These are phyloP conservation scores for Vombatus ursinus DNA, from an alignment of 2,113 vertebrate species.

Conservation along the genomic window DNA sequence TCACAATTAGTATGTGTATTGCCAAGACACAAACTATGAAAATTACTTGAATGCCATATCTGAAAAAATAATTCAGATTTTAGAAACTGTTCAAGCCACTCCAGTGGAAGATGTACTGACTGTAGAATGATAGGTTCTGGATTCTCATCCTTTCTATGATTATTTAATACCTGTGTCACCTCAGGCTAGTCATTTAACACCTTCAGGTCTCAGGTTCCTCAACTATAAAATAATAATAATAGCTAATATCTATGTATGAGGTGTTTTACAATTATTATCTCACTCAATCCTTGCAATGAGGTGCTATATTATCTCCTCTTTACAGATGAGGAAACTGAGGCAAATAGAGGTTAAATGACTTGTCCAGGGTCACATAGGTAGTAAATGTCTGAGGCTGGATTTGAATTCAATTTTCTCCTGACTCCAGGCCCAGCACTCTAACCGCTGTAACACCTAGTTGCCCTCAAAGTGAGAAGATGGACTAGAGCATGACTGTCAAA, in stretches of 20 bases:
- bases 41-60: neutral
- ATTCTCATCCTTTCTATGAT: neutral
- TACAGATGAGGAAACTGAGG: neutral
- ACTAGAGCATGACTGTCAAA: too few species aligned
- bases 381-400: too few species aligned
- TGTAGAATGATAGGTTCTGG: accelerated
- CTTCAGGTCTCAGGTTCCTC: neutral
- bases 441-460: too few species aligned
- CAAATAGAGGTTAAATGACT: neutral
- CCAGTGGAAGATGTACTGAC: neutral
- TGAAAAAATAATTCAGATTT: neutral
- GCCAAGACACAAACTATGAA: neutral
- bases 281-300: neutral
- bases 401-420: too few species aligned
- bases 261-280: neutral
- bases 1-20: neutral
- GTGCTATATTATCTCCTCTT: neutral
- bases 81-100: neutral
- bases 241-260: neutral
- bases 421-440: too few species aligned
- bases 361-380: neutral
- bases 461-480: too few species aligned
- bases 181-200: neutral
- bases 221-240: neutral
- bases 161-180: neutral